A percentile compares a stretch with the other conserved stretches of the same genome.
Conservation (phyloP, 2,888 invertebrate genomes). For the Calliopum simillimum region DNA sequence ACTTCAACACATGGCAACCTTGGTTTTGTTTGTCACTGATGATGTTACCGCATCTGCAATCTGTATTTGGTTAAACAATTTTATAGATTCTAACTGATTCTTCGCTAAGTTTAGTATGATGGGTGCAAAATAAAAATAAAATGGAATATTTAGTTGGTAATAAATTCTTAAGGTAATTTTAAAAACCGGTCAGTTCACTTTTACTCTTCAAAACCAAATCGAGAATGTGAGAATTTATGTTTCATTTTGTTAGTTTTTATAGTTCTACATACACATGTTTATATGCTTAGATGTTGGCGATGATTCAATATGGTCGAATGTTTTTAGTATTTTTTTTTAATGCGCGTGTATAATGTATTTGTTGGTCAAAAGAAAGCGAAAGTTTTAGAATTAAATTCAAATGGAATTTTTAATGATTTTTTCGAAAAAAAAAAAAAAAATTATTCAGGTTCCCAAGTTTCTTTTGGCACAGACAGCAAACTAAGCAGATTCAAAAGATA, state of each 20-base stretch:
- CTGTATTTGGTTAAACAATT: constrained; percentile 33
- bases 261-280: neutral
- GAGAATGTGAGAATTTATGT: constrained; percentile 30
- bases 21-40: too few species aligned
- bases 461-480: too few species aligned
- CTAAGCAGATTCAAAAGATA: too few species aligned
- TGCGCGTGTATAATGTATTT: constrained; percentile 13
- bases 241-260: constrained; percentile 6
- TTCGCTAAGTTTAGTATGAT: neutral
- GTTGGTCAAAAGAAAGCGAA: too few species aligned
- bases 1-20: too few species aligned
- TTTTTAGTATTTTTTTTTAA: constrained; percentile 25
- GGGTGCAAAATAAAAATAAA: constrained; percentile 13
- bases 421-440: too few species aligned
- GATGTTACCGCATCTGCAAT: constrained; percentile 14
- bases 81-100: constrained; percentile 26
- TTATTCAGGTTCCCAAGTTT: too few species aligned
- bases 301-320: constrained; percentile 15
- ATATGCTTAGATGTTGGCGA: constrained; percentile 28
- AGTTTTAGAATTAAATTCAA: too few species aligned
- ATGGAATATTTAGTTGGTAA: constrained; percentile 17
- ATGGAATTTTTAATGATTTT: too few species aligned
- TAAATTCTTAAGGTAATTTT: constrained; percentile 31
- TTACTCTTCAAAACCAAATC: constrained; percentile 34
- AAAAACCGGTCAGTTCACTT: constrained; percentile 40